phyloP scores from a whole-genome alignment of 2,888 invertebrate species.

The Hemaris fuciformis region DNA sequence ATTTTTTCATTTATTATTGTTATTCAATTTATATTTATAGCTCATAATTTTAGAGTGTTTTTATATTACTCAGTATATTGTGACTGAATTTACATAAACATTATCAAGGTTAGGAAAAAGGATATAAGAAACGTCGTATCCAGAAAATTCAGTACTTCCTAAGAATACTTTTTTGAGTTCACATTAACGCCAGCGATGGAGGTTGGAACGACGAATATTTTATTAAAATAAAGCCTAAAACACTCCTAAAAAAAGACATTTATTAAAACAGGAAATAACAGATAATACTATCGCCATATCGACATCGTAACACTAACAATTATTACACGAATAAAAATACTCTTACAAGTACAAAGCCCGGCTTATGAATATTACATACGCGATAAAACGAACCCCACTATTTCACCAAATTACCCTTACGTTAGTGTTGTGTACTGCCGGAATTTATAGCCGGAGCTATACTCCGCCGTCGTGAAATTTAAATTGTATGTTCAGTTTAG shows the following conservation, averaged over 20 bases:
- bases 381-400: slow-evolving; percentile 10
- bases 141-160: too few species aligned
- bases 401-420: slow-evolving; percentile 5
- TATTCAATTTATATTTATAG: too few species aligned
- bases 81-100: too few species aligned
- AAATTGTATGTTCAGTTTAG: neutral
- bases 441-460: neutral
- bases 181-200: too few species aligned
- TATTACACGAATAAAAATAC: neutral
- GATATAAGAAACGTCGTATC: too few species aligned
- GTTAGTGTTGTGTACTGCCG: neutral
- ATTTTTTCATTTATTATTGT: too few species aligned
- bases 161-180: too few species aligned
- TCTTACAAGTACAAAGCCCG: neutral
- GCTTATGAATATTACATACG: slow-evolving; percentile 8
- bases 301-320: neutral
- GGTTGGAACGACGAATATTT: too few species aligned
- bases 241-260: neutral
- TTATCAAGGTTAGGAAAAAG: too few species aligned
- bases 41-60: too few species aligned
- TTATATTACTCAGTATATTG: too few species aligned
- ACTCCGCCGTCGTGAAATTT: neutral
- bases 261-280: neutral
- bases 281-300: neutral
- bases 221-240: neutral